These are phyloP conservation scores for Liopterus haemorrhoidalis DNA, from an alignment of 2,888 invertebrate species.

Conservation along the genomic window DNA sequence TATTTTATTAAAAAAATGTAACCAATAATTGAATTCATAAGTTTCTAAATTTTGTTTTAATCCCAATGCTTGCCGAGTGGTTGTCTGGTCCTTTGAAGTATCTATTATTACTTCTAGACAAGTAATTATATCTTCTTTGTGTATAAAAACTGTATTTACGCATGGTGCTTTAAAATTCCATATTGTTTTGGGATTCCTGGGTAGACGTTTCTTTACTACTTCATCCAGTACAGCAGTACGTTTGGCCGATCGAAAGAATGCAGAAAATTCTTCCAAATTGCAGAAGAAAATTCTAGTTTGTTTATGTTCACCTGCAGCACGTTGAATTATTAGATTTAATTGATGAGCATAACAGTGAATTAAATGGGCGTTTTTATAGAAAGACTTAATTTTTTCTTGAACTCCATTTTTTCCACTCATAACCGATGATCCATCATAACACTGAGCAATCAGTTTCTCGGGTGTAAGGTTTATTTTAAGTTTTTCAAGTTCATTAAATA, in stretches of 20 bases:
- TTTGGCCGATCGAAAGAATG: constrained; percentile 17
- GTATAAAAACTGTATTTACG: constrained; percentile 28
- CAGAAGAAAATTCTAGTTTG: constrained; percentile 29
- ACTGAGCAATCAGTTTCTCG: constrained; percentile 34
- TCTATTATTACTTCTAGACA: constrained; percentile 30
- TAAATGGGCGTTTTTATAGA: constrained; percentile 26
- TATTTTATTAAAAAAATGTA: constrained; percentile 25
- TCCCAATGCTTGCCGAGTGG: constrained; percentile 18
- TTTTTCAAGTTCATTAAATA: background rate
- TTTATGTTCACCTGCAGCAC: constrained; percentile 20
- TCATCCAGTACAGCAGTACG: constrained; percentile 24
- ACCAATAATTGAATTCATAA: constrained; percentile 23
- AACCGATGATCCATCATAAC: constrained; percentile 35
- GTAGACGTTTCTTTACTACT: constrained; percentile 24
- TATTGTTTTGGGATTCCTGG: constrained; percentile 21
- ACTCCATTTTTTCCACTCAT: constrained; percentile 34
- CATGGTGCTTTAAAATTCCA: constrained; percentile 32
- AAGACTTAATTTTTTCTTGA: constrained; percentile 30
- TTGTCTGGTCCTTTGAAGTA: constrained; percentile 19
- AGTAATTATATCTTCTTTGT: constrained; percentile 26
- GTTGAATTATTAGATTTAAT: constrained; percentile 30
- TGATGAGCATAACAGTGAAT: constrained; percentile 34
- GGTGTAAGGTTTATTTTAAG: constrained; percentile 14
- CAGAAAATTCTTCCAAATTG: constrained; percentile 23
- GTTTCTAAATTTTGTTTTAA: constrained; percentile 16